phyloP scores from a whole-genome alignment of 2,797 vertebrate species.

The Sebastolobus altivelis region DNA sequence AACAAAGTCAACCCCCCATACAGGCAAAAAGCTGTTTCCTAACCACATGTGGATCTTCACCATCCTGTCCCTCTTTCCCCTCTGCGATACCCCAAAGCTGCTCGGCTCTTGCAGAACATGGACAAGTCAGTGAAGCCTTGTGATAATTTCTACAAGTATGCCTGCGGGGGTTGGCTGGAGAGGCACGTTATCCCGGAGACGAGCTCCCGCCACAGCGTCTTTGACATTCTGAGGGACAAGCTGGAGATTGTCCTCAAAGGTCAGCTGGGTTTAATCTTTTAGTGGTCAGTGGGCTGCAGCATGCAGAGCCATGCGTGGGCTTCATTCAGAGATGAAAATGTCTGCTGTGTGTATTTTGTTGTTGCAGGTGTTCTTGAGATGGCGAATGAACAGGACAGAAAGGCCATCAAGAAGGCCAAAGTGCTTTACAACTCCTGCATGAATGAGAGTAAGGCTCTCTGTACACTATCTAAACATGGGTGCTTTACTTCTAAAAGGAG shows the following conservation, averaged over 20 bases:
- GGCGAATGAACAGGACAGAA: conserved; percentile 85
- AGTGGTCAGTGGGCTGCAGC: conserved; percentile 48
- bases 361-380: conserved; percentile 92
- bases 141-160: conserved; percentile 95
- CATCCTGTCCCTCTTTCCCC: background rate
- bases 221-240: conserved; percentile 94
- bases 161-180: conserved; percentile 95
- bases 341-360: conserved; percentile 46
- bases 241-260: conserved; percentile 97
- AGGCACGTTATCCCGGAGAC: conserved; percentile 94
- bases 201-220: conserved; percentile 94
- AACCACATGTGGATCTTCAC: background rate
- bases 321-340: conserved; percentile 39
- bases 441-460: conserved; percentile 90
- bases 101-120: conserved; percentile 96
- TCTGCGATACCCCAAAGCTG: conserved; percentile 80
- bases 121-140: conserved; percentile 90
- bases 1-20: conserved; percentile 11
- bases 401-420: conserved; percentile 94
- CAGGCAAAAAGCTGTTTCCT: conserved; percentile 2
- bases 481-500: background rate
- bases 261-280: conserved; percentile 68
- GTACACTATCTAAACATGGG: background rate
- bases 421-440: conserved; percentile 94
- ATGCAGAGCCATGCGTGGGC: conserved; percentile 18